Evolutionary conservation across 2,113 vertebrate species (phyloP).

Genomic region (Semnornis frantzii): DNA sequence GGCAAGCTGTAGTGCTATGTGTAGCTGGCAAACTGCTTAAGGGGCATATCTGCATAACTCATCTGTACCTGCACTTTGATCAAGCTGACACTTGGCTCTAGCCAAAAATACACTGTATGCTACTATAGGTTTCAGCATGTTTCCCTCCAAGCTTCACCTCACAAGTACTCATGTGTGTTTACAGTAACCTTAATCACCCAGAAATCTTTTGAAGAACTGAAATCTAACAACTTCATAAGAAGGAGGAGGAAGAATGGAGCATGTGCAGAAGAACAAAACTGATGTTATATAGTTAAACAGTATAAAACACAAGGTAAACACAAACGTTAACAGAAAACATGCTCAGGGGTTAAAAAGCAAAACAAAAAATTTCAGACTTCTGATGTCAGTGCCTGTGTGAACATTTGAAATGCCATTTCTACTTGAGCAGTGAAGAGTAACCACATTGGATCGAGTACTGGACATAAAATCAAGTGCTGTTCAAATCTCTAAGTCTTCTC

Average conservation of each 20-base stretch:
- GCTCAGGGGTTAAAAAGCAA: not conserved
- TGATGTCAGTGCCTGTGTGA: not conserved
- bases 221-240: not conserved
- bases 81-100: not conserved
- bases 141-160: not conserved
- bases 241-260: not conserved
- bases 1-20: not conserved
- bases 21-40: not conserved
- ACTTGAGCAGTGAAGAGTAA: not conserved
- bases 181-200: not conserved
- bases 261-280: not conserved
- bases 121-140: not conserved
- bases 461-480: not conserved
- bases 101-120: not conserved
- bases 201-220: not conserved
- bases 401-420: not conserved
- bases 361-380: not conserved
- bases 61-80: not conserved
- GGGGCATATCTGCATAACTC: not conserved
- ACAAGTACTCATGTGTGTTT: not conserved
- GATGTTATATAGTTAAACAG: not conserved
- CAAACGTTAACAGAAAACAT: not conserved
- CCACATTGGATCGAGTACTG: not conserved
- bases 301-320: not conserved
- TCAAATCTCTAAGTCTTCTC: not conserved